A percentile compares a stretch with the other conserved stretches of the same genome.
phyloP scores from a whole-genome alignment of 2,888 invertebrate genomes.

The Colletes collaris region DNA sequence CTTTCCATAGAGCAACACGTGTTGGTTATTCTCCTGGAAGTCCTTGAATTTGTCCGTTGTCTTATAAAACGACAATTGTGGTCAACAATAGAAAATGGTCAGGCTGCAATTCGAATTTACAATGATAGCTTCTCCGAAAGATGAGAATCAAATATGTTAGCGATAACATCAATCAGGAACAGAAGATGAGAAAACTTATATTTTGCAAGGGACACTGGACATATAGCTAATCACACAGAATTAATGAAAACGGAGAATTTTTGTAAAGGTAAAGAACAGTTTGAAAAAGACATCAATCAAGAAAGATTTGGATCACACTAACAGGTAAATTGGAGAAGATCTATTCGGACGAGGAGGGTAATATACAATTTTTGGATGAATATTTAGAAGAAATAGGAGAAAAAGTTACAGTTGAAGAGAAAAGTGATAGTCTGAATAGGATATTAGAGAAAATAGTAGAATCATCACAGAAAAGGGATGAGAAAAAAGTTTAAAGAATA shows the following conservation, averaged over 20 bases:
- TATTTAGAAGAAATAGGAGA: constrained; percentile 21
- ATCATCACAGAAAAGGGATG: constrained; percentile 21
- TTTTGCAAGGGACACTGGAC: too few species aligned
- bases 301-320: constrained; percentile 27
- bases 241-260: neutral
- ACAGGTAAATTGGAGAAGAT: constrained; percentile 16
- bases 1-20: too few species aligned
- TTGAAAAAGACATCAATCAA: constrained; percentile 35
- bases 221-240: neutral
- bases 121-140: too few species aligned
- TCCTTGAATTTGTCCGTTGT: too few species aligned
- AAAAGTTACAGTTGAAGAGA: neutral
- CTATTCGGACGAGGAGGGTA: constrained; percentile 29
- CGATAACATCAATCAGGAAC: too few species aligned
- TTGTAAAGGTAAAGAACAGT: neutral
- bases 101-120: too few species aligned
- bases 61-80: too few species aligned
- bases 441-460: constrained; percentile 17
- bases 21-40: too few species aligned
- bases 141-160: too few species aligned
- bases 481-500: constrained; percentile 31
- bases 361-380: constrained; percentile 23
- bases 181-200: too few species aligned
- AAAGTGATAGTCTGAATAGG: neutral
- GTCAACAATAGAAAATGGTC: too few species aligned